Evolutionary conservation across 2,888 invertebrate genomes (phyloP), one percentile per base, ranked within the genome.

Genomic region (Caradrina clavipalpis): DNA sequence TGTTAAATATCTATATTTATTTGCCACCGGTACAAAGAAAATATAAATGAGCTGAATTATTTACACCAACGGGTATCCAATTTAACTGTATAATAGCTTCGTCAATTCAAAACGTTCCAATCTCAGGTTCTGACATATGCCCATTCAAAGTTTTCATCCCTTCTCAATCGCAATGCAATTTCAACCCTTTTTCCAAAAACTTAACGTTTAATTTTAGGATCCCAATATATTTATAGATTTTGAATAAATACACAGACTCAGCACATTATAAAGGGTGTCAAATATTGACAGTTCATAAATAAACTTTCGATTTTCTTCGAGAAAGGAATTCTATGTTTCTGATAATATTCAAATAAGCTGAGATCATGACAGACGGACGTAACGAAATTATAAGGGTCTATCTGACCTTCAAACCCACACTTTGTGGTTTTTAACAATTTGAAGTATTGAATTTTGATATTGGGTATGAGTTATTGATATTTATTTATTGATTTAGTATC

Each of bases 141-240:
- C 21, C 10, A 31, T 39, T 60, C 8, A 47, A 78, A 76, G 47
- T 69, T 71, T 68, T 6, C 15, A 53, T 31, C 61, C 69, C 58
- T 26, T 69, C 49, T 80, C 72, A 72, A 56, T 47, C 47, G 17
- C 19, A 68, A 22, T 59, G 54, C 50, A 35, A 68, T 65, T 69
- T 64, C n/a, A 54, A 42, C 17, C 47, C 47, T 55, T 59, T n/a
- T 61, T 39, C 8, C 64, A 15, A 49, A 54, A 58, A 55, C 3
- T 42, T 2, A 42, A 19, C 26, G 47, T 47, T 45, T 42, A 47
- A 53, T 56, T 49, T 58, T 35, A 50, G 22, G n/a, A 54, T n/a
- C 11, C 6, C 11, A 61, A 61, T 60, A 26, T 39, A 39, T 11
- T 39, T 39, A 11, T 39, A 39, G 19, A 0, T 22, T 64, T 64